Evolutionary conservation across 92 coral and sea anemone genomes (phyloP).

Genomic region (Meandrina meandrites): DNA sequence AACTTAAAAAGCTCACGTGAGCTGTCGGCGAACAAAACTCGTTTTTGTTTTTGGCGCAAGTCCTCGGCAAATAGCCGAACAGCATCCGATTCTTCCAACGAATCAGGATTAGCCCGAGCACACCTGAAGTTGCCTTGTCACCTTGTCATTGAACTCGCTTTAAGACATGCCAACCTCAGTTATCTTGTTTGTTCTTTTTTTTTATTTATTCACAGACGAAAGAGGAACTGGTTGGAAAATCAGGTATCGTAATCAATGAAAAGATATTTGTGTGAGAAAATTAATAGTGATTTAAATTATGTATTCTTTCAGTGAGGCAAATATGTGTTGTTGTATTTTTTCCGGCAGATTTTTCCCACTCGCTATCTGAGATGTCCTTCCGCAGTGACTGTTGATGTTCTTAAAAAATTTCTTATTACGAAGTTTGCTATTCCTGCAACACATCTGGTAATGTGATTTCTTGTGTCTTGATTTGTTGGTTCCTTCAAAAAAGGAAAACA

Average conservation of each 20-base stretch:
- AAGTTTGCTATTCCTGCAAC: slow-evolving; percentile 56
- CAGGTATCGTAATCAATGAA: slow-evolving; percentile 7
- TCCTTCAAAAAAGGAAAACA: too few relatives aligned
- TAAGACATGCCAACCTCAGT: background rate
- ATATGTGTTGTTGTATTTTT: background rate
- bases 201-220: slow-evolving; percentile 10
- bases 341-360: slow-evolving; percentile 53
- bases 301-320: background rate
- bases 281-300: background rate
- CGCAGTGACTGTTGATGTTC: slow-evolving; percentile 50
- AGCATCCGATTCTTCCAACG: too few relatives aligned
- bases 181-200: background rate
- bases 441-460: slow-evolving; percentile 30
- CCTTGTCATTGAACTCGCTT: background rate
- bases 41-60: too few relatives aligned
- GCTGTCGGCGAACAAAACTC: too few relatives aligned
- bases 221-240: slow-evolving; percentile 43
- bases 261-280: background rate
- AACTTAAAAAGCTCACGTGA: too few relatives aligned
- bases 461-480: background rate
- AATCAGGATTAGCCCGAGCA: too few relatives aligned
- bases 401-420: slow-evolving; percentile 46
- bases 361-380: slow-evolving; percentile 61
- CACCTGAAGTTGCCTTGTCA: background rate
- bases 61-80: too few relatives aligned